A percentile compares a stretch with the other conserved stretches of the same genome.
Evolutionary conservation across 2,113 vertebrate genomes (phyloP).

Genomic region (Hemichromis elongatus): DNA sequence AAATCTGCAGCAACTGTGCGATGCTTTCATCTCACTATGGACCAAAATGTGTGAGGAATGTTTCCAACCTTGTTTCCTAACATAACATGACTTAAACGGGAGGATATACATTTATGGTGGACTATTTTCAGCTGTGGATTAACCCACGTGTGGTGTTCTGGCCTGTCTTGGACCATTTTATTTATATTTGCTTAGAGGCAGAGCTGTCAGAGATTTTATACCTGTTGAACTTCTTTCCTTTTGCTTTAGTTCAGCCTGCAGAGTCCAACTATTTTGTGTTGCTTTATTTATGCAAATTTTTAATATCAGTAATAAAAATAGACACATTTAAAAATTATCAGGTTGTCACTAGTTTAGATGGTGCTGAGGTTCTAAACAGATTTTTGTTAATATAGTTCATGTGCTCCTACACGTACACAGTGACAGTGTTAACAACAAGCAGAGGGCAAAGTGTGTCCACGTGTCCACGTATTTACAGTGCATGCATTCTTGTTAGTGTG

Average conservation of each 20-base stretch:
- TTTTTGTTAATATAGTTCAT: background rate
- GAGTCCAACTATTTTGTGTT: background rate
- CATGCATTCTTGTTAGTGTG: background rate
- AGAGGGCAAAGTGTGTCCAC: slow-evolving; percentile 21
- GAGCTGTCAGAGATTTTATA: background rate
- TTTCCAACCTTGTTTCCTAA: background rate
- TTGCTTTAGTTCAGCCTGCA: background rate
- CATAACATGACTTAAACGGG: background rate
- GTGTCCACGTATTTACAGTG: background rate
- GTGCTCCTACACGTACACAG: background rate
- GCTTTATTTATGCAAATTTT: background rate
- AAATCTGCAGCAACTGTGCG: background rate
- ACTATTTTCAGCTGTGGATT: background rate
- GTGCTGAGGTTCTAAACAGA: background rate
- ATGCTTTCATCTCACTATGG: background rate
- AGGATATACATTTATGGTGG: background rate
- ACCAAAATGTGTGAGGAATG: background rate
- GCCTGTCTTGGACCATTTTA: background rate
- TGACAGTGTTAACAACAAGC: slow-evolving; percentile 19
- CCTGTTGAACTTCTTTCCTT: background rate
- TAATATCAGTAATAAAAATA: background rate
- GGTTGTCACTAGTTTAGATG: background rate
- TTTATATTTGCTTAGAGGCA: background rate
- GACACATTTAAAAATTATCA: background rate
- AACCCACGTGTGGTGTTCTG: background rate